Evolutionary conservation across 2,888 invertebrate species (phyloP), one percentile per base, ranked within the genome.

Genomic region (Caenorhabditis japonica): DNA sequence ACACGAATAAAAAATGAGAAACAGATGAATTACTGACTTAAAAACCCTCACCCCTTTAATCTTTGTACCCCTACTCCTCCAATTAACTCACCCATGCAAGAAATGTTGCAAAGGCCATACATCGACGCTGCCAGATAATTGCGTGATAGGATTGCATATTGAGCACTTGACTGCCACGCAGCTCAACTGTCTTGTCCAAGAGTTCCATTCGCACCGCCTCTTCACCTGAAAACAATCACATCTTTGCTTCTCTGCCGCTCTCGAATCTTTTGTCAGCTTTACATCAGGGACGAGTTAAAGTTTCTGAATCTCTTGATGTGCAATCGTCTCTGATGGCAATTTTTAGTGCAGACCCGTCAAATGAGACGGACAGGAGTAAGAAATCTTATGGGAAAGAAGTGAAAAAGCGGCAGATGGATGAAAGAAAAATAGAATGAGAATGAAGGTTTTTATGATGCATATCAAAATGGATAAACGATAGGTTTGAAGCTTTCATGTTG

Each of bases 101-200:
- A 10, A 79, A 30, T 12, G 69, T 61, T 8, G 76, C 62, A 23
- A 64, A 60, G 13, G 71, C 69, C 79, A 79, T 79, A n/a, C 73
- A 36, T 49, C 79, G 49, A 13, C 79, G 46, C 30, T 78, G 81
- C 75, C 85, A 84, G 25, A 84, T 62, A 33, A 86, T 77, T 33
- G 73, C 64, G 49, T 83, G 76, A 62, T 86, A 85, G 13, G 80
- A 74, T 36, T 81, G 62, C 75, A 79, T 72, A 64, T 85, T 86
- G 73, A 85, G 79, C 19, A 81, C 73, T 64, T 79, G 72, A 17
- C 84, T 81, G 47, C 79, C 84, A n/a, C 78, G 71, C 47, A 82
- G 77, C 64, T 84, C 83, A 25, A 85, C 84, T 25, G 84, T 74
- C 58, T 85, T 83, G 62, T 85, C 84, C 66, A 84, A 64, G 69